These are phyloP conservation scores for Falco rusticolus DNA, from an alignment of 2,797 vertebrate species.

Conservation along the genomic window DNA sequence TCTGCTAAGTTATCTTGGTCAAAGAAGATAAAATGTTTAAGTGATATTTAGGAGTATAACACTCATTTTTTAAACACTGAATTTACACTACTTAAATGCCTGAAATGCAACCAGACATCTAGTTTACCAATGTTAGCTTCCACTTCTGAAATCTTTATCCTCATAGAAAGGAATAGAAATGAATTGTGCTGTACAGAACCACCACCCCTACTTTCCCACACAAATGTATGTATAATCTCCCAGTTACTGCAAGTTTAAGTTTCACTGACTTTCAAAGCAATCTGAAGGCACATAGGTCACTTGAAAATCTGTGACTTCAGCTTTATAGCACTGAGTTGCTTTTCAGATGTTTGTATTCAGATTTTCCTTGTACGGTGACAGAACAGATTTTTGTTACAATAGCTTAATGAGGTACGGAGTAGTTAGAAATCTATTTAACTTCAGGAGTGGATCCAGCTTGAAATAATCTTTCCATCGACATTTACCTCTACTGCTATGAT, in stretches of 20 bases:
- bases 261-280: neutral
- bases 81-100: neutral
- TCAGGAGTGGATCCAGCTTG: neutral
- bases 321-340: neutral
- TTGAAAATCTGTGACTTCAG: neutral
- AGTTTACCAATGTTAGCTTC: neutral
- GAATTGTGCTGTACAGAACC: neutral
- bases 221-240: neutral
- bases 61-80: neutral
- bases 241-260: neutral
- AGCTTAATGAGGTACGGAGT: neutral
- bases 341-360: neutral
- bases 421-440: neutral
- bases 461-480: neutral
- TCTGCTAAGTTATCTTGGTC: neutral
- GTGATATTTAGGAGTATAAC: neutral
- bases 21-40: neutral
- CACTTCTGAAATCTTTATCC: neutral
- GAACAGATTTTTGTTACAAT: neutral
- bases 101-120: neutral
- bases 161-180: neutral
- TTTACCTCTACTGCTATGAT: neutral
- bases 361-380: neutral
- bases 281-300: neutral
- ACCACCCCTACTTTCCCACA: neutral